Evolutionary conservation across 1,140 invertebrate species (phyloP).

Genomic region (Tigriopus japonicus): DNA sequence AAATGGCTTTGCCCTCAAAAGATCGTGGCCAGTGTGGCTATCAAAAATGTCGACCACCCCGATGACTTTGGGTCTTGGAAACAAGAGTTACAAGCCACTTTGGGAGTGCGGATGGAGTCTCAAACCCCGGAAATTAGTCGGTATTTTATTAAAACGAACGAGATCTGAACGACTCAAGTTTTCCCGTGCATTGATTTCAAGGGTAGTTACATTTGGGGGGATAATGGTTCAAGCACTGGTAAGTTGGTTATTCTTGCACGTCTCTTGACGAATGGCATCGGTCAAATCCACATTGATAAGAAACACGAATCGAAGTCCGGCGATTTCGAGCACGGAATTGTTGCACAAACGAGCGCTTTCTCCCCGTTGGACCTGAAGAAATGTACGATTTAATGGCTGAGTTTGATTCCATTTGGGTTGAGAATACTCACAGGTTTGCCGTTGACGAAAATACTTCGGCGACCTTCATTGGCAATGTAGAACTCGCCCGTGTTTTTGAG

Average conservation of each 20-base stretch:
- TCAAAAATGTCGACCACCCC: too few relatives aligned
- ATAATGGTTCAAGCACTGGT: too few relatives aligned
- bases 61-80: too few relatives aligned
- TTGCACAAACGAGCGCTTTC: conserved; percentile 72
- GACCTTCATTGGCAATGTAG: conserved; percentile 83
- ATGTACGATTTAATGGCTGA: background rate
- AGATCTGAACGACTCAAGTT: too few relatives aligned
- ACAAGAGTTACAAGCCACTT: too few relatives aligned
- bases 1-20: too few relatives aligned
- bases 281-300: conserved; percentile 80
- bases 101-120: too few relatives aligned
- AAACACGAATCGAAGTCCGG: conserved; percentile 37
- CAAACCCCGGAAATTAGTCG: too few relatives aligned
- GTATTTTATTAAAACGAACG: too few relatives aligned
- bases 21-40: too few relatives aligned
- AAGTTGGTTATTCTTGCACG: conserved; percentile 33
- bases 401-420: background rate
- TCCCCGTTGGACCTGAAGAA: conserved; percentile 35
- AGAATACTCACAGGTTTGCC: conserved; percentile 47
- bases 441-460: conserved; percentile 79
- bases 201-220: too few relatives aligned
- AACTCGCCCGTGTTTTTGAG: conserved; percentile 82
- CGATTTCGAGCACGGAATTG: conserved; percentile 82
- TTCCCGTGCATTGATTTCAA: too few relatives aligned
- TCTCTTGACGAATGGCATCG: conserved; percentile 58